Conservation (phyloP, 2,113 vertebrate species). For the Mesembrinibis cayennensis region DNA sequence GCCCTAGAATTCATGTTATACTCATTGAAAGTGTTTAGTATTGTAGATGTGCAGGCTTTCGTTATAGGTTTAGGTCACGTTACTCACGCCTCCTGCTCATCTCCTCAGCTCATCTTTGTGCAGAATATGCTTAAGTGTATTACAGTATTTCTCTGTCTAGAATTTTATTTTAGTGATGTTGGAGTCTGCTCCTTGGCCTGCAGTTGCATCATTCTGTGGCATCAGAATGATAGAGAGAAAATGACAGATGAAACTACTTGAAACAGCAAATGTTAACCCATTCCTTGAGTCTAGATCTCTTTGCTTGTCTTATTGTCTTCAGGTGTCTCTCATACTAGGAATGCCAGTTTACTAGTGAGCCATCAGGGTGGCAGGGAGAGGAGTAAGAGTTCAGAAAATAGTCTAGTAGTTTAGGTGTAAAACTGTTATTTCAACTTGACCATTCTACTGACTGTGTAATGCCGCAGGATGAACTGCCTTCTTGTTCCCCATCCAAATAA, state of each 20-base stretch:
- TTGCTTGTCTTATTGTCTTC: fast-evolving
- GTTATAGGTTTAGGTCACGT: constrained; percentile 24
- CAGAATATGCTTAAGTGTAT: neutral
- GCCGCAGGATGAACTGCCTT: neutral
- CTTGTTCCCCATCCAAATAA: neutral
- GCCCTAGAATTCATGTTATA: neutral
- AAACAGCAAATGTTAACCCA: neutral
- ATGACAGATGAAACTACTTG: neutral
- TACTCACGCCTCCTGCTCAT: neutral
- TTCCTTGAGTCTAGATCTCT: neutral
- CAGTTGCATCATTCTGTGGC: neutral
- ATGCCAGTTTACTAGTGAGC: neutral
- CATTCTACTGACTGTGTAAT: neutral
- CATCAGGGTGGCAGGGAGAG: fast-evolving
- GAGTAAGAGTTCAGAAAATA: neutral
- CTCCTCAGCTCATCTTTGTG: neutral
- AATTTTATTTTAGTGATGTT: constrained; percentile 6
- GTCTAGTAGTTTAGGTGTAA: neutral
- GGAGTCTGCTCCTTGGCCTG: neutral
- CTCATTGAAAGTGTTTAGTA: neutral
- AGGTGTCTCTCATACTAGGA: neutral
- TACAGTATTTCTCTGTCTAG: neutral
- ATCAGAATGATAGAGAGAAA: neutral
- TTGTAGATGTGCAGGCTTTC: neutral
- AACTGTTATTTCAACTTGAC: neutral